Conservation (phyloP, 64 coral and sea anemone species). For the Pocillopora damicornis region DNA sequence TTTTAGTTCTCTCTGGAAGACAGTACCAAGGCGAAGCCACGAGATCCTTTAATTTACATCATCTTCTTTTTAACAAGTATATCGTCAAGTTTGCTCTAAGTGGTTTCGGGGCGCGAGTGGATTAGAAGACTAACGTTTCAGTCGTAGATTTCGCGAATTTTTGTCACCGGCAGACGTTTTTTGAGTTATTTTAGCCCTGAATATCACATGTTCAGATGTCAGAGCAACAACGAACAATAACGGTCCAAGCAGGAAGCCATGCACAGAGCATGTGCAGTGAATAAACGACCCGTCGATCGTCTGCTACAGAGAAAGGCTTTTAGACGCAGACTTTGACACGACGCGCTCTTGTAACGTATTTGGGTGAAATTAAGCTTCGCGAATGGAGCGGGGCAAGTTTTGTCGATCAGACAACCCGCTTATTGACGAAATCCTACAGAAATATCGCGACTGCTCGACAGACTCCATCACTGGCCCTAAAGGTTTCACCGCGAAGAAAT, state of each 20-base stretch:
- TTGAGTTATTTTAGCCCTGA: conserved; percentile 24
- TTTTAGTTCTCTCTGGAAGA: conserved; percentile 17
- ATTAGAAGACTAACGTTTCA: not conserved
- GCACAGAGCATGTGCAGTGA: conserved; percentile 62
- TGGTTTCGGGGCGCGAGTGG: not conserved
- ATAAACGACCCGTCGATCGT: conserved; percentile 23
- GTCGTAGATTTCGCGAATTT: not conserved
- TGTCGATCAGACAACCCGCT: conserved; percentile 87
- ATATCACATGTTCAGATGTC: conserved; percentile 43
- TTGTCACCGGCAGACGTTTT: not conserved
- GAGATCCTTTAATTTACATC: not conserved
- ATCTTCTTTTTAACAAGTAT: not conserved
- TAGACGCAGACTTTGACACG: conserved; percentile 17
- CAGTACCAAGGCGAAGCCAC: conserved; percentile 1
- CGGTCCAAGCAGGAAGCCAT: not conserved
- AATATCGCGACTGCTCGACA: conserved; percentile 94
- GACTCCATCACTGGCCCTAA: conserved; percentile 96
- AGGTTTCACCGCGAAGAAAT: conserved; percentile 69
- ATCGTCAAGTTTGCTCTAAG: not conserved
- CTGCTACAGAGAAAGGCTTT: not conserved
- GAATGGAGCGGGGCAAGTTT: conserved; percentile 78
- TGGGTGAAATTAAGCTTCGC: conserved; percentile 9
- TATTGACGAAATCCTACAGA: conserved; percentile 93
- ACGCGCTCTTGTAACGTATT: conserved; percentile 24
- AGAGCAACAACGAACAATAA: conserved; percentile 60